Base-by-base conservation (phyloP, 37 sponge, comb jelly and placozoan genomes). In the Halichondria panicea region DNA sequence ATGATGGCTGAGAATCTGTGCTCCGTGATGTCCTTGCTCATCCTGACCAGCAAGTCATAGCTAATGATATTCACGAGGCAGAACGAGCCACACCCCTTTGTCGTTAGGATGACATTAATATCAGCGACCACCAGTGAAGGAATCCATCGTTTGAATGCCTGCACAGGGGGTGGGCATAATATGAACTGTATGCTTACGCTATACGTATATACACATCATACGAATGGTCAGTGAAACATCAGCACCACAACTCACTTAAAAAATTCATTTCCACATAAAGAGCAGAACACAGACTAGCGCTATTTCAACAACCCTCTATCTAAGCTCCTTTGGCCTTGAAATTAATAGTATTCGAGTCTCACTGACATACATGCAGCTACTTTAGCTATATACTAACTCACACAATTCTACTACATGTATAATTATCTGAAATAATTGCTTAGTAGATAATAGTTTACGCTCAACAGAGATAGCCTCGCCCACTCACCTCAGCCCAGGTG, bases 401-500 rank as follows among this genome's bases (percentile, higher is more conserved):
- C 69, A 43, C 25, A 68, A 43, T 22, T 18, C 4, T 4, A 39
- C 4, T 4, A 32, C 27, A 32, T 15, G 35, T 15, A 3, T 21
- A 32, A 28, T 8, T 9, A 8, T 7, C 40, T 24, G 27, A 66
- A 66, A 11, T 66, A 11, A 66, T 66, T 8, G 11, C 12, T 66
- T 36, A 4, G 12, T 66, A n/a, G n/a, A n/a, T n/a, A n/a, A n/a
- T n/a, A n/a, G n/a, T n/a, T n/a, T n/a, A n/a, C n/a, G n/a, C n/a
- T n/a, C n/a, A n/a, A n/a, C n/a, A n/a, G n/a, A n/a, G n/a, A n/a
- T n/a, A n/a, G n/a, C n/a, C n/a, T n/a, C n/a, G n/a, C n/a, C n/a
- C n/a, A n/a, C 11, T 3, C 34, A 90, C 94, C 76, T 97, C 88
- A 32, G 82, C 83, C 97, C 97, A 97, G 8, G 81, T 68, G 25